Evolutionary conservation across 2,113 vertebrate species (phyloP).

Genomic region (Thamnophis sirtalis): DNA sequence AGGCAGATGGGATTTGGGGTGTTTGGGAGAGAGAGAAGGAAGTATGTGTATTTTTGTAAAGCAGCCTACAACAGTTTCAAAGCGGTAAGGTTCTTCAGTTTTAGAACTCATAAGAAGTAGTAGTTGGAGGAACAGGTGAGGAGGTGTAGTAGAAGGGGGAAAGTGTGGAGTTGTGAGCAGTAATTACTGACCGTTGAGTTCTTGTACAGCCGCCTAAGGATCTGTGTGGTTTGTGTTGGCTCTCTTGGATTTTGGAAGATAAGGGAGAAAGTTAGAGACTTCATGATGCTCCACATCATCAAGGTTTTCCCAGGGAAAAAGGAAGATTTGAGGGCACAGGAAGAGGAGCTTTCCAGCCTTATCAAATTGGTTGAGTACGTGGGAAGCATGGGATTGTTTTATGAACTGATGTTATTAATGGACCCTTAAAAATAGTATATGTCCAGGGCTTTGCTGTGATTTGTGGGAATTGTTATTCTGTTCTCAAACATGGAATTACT

Average conservation of each 20-base stretch:
- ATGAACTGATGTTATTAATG: not conserved
- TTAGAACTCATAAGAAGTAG: not conserved
- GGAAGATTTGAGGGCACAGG: not conserved
- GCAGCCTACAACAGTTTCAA: not conserved
- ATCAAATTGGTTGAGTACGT: not conserved
- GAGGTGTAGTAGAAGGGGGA: too few species aligned
- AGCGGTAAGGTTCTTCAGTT: not conserved
- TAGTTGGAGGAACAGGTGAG: not conserved
- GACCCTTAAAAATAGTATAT: not conserved
- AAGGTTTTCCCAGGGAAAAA: not conserved
- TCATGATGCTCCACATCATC: not conserved
- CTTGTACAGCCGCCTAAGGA: not conserved
- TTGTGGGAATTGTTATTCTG: not conserved
- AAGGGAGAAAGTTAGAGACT: not conserved
- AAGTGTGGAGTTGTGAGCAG: not conserved
- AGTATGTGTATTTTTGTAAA: not conserved
- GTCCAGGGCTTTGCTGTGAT: not conserved
- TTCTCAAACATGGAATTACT: not conserved
- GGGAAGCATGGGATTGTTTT: not conserved
- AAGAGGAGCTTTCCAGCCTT: not conserved
- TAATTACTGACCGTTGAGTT: not conserved
- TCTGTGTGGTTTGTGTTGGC: not conserved
- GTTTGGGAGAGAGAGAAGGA: not conserved
- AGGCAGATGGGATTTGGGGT: not conserved
- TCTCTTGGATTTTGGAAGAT: not conserved